A percentile compares a stretch with the other conserved stretches of the same genome.
phyloP scores from a whole-genome alignment of 2,113 vertebrate species.

The Lates calcarifer region DNA sequence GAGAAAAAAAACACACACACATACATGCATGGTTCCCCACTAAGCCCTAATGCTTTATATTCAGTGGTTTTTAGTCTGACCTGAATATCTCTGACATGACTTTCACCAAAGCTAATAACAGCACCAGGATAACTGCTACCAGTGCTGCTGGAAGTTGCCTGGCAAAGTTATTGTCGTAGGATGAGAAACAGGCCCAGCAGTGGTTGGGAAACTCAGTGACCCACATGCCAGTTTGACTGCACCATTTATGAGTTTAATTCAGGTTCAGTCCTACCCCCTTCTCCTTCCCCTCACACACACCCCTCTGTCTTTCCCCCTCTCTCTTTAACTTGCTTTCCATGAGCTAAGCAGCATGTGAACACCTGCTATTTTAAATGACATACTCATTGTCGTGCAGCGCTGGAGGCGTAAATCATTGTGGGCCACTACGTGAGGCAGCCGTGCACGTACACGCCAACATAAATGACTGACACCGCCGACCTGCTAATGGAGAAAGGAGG shows the following conservation, averaged over 20 bases:
- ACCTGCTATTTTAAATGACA: conserved; percentile 83
- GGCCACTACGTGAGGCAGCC: conserved; percentile 39
- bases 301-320: conserved; percentile 40
- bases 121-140: conserved; percentile 72
- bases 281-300: conserved; percentile 37
- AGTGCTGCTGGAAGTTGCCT: conserved; percentile 74
- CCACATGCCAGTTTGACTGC: conserved; percentile 72
- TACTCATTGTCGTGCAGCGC: conserved; percentile 68
- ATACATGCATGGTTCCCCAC: conserved; percentile 48
- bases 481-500: conserved; percentile 57
- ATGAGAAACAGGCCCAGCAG: conserved; percentile 77
- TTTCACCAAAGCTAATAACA: conserved; percentile 78
- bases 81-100: conserved; percentile 80
- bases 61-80: conserved; percentile 75
- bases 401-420: conserved; percentile 75
- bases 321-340: conserved; percentile 75
- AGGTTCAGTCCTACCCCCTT: conserved; percentile 51
- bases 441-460: conserved; percentile 37
- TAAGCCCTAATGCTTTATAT: conserved; percentile 64
- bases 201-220: conserved; percentile 76
- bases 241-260: conserved; percentile 74
- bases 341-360: conserved; percentile 76
- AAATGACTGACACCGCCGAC: conserved; percentile 65
- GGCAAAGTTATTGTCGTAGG: conserved; percentile 75
- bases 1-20: conserved; percentile 43